Evolutionary conservation across 1,140 invertebrate species (phyloP).

Genomic region (Oncopodura yosiiana): DNA sequence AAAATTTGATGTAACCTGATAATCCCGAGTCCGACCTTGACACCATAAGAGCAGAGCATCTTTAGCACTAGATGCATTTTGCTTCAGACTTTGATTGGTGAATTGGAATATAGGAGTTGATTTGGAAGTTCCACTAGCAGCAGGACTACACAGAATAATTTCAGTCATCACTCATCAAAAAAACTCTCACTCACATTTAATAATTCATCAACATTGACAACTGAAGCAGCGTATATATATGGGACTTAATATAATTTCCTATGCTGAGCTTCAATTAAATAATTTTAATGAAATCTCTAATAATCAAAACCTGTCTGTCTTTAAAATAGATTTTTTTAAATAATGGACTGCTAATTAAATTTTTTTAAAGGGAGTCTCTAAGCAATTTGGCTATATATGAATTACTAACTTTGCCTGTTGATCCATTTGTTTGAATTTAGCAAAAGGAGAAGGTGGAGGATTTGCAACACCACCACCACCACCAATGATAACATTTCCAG

Average conservation of each 20-base stretch:
- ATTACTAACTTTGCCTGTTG: conserved; percentile 40
- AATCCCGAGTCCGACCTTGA: conserved; percentile 88
- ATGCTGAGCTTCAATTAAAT: too few species aligned
- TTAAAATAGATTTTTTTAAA: too few species aligned
- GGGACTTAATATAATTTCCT: too few species aligned
- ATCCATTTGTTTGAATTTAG: conserved; percentile 81
- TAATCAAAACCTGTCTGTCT: too few species aligned
- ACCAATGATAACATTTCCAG: too few species aligned
- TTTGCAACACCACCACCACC: too few species aligned
- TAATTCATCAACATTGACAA: too few species aligned
- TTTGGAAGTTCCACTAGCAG: conserved; percentile 48
- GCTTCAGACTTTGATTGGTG: conserved; percentile 70
- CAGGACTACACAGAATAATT: conserved; percentile 46
- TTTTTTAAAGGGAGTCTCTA: not conserved
- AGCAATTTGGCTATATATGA: not conserved
- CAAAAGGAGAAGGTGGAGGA: conserved; percentile 65
- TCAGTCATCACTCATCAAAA: conserved; percentile 16
- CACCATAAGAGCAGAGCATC: conserved; percentile 91
- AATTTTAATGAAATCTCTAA: too few species aligned
- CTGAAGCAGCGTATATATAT: too few species aligned
- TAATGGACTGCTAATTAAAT: too few species aligned
- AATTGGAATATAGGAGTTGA: conserved; percentile 64
- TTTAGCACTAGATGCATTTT: conserved; percentile 86
- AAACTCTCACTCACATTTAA: too few species aligned
- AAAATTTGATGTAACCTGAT: conserved; percentile 58